phyloP scores from a whole-genome alignment of 2,113 vertebrate species.

The Fulica atra region DNA sequence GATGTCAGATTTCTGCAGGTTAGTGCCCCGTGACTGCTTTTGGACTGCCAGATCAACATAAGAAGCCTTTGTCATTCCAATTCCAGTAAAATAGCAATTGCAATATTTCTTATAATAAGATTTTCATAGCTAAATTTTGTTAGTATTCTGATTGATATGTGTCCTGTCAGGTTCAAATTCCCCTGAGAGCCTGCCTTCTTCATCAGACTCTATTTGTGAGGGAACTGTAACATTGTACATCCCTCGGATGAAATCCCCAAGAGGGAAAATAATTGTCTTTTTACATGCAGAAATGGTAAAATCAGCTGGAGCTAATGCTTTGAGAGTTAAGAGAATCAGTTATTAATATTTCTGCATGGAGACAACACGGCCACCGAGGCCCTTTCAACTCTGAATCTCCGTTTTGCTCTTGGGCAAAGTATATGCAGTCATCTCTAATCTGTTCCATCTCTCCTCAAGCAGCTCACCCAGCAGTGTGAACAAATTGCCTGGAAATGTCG shows the following conservation, averaged over 20 bases:
- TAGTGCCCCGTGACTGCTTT: neutral
- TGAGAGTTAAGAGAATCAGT: slow-evolving; percentile 18
- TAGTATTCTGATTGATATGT: neutral
- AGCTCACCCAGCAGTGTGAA: slow-evolving; percentile 42
- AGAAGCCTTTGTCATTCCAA: neutral
- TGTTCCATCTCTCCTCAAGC: slow-evolving; percentile 36
- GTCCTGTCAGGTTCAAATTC: neutral
- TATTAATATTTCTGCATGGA: neutral
- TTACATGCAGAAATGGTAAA: slow-evolving; percentile 15
- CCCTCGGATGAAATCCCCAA: neutral
- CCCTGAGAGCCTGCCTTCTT: neutral
- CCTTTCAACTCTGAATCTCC: neutral
- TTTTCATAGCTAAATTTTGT: slow-evolving; percentile 1
- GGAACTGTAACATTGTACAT: neutral
- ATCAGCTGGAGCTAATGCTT: neutral
- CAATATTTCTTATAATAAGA: neutral
- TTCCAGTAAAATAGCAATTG: neutral
- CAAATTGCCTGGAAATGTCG: slow-evolving; percentile 66
- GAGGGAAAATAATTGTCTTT: slow-evolving; percentile 17
- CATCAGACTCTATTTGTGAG: neutral
- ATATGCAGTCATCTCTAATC: slow-evolving; percentile 17
- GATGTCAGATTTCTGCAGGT: neutral
- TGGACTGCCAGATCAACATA: accelerated
- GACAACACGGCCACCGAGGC: neutral
- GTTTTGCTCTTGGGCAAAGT: slow-evolving; percentile 26